These are phyloP conservation scores for Exocentrus adspersus DNA, from an alignment of 2,888 invertebrate species.

Conservation along the genomic window DNA sequence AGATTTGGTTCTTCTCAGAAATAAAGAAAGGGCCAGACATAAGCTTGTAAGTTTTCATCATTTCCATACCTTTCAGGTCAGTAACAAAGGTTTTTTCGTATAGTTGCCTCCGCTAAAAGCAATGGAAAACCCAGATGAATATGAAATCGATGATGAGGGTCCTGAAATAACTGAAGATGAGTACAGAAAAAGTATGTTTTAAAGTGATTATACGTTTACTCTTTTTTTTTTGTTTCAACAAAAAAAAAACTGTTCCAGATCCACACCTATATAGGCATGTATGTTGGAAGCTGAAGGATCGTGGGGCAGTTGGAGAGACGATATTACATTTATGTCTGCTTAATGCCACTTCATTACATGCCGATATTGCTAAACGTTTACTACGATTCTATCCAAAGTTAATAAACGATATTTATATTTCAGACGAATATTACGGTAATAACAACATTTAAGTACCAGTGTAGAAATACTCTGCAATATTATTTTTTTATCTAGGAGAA, in stretches of 20 bases:
- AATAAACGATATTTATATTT: conserved; percentile 95
- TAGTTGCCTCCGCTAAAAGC: conserved; percentile 79
- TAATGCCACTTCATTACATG: conserved; percentile 90
- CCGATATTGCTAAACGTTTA: conserved; percentile 92
- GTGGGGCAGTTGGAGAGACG: conserved; percentile 96
- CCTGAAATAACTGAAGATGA: conserved; percentile 68
- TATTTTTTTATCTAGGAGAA: conserved; percentile 72
- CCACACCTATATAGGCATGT: conserved; percentile 82
- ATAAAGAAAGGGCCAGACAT: conserved; percentile 84
- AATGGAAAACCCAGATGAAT: conserved; percentile 87
- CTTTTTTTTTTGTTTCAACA: no score
- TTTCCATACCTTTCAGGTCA: background rate
- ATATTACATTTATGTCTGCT: conserved; percentile 93
- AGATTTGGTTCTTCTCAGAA: conserved; percentile 86
- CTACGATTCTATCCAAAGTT: conserved; percentile 93
- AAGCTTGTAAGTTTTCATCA: conserved; percentile 71
- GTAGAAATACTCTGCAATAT: no score
- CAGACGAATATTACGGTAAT: conserved; percentile 95
- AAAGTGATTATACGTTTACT: no score
- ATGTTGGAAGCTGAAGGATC: conserved; percentile 91
- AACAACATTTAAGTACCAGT: background rate
- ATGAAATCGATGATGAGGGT: conserved; percentile 83
- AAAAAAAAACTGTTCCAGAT: conserved; percentile 59
- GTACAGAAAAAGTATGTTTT: conserved; percentile 61
- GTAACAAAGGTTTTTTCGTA: conserved; percentile 58